Base-by-base conservation (phyloP, 2,113 vertebrate genomes). In the Scomber japonicus region DNA sequence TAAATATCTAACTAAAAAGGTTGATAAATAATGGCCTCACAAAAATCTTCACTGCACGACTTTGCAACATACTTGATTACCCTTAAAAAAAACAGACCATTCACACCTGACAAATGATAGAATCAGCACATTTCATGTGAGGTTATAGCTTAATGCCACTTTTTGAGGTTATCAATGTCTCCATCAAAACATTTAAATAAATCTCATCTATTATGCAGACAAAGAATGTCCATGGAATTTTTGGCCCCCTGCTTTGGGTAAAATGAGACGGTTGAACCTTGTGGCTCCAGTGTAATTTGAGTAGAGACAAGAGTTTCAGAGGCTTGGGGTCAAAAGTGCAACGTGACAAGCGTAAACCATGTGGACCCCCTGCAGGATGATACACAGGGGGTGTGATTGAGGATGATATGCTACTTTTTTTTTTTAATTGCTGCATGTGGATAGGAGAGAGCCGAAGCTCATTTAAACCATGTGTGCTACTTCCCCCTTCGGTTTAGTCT, bases 311-410 rank as follows among this genome's bases (percentile, higher is more conserved):
- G 61, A 24, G 3, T 77, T 75, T 76, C 71, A 84, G 71, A 49
- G 55, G 83, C 74, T 75, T 60, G 21, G 62, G 59, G 73, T 93
- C 70, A 91, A 92, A 91, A 91, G 91, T 92, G 88, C 90, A 91
- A 82, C 6, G 89, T 93, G 80, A 89, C 82, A 75, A 86, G 73
- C 51, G 59, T 86, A 84, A 87, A 89, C 61, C 45, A 56, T 21
- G 61, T 40, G 71, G 57, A 80, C 68, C 48, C 62, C 71, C 73
- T 62, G 77, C 73, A 69, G 31, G 56, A 72, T 82, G 79, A 85
- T 74, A 44, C 35, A 66, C 45, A 75, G 86, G 80, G 84, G 78
- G 74, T 70, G 75, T 51, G 71, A 82, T 63, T 44, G 8, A 65
- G 65, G 69, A 82, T 80, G 71, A 86, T 87, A 88, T 86, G 90